Evolutionary conservation across 2,888 invertebrate species (phyloP), one percentile per base, ranked within the genome.

Genomic region (Fissipunctia ypsillon): DNA sequence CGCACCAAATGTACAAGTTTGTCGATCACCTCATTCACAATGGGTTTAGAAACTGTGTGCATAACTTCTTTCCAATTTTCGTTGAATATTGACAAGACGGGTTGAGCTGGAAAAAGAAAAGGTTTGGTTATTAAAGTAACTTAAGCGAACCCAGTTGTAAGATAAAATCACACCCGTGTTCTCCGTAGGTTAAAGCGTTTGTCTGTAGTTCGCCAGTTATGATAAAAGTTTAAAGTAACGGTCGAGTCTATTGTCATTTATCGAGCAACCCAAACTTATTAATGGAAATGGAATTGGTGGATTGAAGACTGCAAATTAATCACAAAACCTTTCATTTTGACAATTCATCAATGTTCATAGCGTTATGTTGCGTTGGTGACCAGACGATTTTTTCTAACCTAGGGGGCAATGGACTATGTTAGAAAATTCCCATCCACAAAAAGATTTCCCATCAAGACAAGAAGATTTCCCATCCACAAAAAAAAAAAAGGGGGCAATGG

Each of bases 21-120:
- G 0, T 43, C 41, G 0, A 90, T 5, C 0, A 91, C 16, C 22
- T 87, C 72, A 0, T 76, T 35, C 4, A 94, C 81, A 14, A 94
- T 84, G 0, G 88, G 88, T 12, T 78, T 84, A 3, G 89, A 92
- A 0, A 92, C 3, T 3, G 84, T 80, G 0, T 65, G 64, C 7
- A 90, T 75, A 0, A 93, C 12, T 2, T 89, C 88, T 72, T 89
- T 89, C 86, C 88, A 89, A 50, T 73, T 87, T 0, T 78, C 45
- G 14, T 92, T 78, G 0, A 94, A 50, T 0, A 94, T 5, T 0
- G 75, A 56, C 0, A 73, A 0, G 4, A 93, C 19, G 0, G 91
- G 88, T 38, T 81, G 81, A 60, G 91, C 93, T 94, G 85, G 50
- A 88, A 90, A 59, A 70, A 59, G 48, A 69, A 71, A 19, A 63